Conservation (phyloP, 2,888 invertebrate genomes). For the Podotricha telesiphe region DNA sequence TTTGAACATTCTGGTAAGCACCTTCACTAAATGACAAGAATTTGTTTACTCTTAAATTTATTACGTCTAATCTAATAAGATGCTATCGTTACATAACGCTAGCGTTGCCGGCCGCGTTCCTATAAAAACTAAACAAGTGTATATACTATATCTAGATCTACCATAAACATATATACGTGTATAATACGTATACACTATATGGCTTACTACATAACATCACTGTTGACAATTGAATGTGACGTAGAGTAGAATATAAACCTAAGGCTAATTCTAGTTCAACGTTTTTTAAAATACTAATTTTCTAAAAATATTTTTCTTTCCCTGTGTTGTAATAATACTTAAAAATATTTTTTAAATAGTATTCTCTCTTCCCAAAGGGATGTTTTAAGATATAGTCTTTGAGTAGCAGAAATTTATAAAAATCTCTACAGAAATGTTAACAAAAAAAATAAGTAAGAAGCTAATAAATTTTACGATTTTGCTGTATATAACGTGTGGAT, state of each 20-base stretch:
- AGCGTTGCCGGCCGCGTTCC: neutral
- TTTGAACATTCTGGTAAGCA: slow-evolving; percentile 54
- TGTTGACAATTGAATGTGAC: neutral
- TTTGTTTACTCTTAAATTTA: neutral
- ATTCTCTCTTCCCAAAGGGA: too few species aligned
- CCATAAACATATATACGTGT: neutral
- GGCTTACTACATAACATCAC: too few species aligned
- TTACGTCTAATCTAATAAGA: slow-evolving; percentile 3
- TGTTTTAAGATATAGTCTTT: too few species aligned
- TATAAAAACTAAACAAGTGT: neutral
- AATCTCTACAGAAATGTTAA: too few species aligned
- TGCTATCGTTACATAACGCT: slow-evolving; percentile 6
- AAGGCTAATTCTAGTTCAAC: neutral
- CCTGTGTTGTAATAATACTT: too few species aligned
- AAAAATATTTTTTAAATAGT: too few species aligned
- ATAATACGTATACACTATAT: neutral
- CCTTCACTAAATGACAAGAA: neutral
- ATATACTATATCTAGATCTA: neutral
- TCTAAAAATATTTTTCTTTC: too few species aligned
- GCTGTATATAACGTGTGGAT: too few species aligned
- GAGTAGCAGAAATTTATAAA: too few species aligned
- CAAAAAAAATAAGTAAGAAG: too few species aligned
- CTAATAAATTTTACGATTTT: too few species aligned
- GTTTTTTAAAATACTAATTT: neutral
- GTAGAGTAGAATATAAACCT: too few species aligned